A percentile compares a stretch with the other conserved stretches of the same genome.
Evolutionary conservation across 2,888 invertebrate genomes (phyloP).

Genomic region (Cosmia pyralina): DNA sequence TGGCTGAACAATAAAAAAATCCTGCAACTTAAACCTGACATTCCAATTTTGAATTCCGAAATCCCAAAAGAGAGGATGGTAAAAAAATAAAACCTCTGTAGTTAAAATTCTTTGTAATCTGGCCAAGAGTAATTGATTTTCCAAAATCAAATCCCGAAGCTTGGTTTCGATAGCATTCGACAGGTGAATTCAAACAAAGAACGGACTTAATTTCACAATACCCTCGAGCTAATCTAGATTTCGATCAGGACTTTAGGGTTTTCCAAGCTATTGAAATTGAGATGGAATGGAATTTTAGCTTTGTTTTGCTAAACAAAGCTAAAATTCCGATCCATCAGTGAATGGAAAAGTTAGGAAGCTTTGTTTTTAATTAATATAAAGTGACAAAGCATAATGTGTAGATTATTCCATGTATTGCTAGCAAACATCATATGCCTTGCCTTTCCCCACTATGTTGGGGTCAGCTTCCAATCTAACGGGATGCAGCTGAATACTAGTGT

Average conservation of each 20-base stretch:
- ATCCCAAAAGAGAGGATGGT: conserved; percentile 14
- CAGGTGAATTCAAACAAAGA: conserved; percentile 64
- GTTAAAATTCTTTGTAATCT: conserved; percentile 41
- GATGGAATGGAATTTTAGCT: conserved; percentile 20
- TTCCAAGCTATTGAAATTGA: conserved; percentile 33
- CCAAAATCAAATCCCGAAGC: conserved; percentile 51
- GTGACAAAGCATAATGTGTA: conserved; percentile 2
- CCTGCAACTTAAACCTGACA: conserved; percentile 24
- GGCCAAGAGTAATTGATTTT: conserved; percentile 47
- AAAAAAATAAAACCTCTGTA: conserved; percentile 29
- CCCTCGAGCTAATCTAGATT: conserved; percentile 64
- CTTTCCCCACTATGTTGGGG: too few relatives aligned
- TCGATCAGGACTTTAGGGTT: conserved; percentile 45
- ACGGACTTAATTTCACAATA: conserved; percentile 62
- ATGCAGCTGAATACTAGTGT: too few relatives aligned
- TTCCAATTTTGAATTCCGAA: conserved; percentile 41
- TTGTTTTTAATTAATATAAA: conserved; percentile 31
- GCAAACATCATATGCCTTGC: too few relatives aligned
- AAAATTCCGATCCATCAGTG: neutral
- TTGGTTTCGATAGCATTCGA: conserved; percentile 39
- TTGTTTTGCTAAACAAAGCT: conserved; percentile 12
- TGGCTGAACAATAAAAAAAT: conserved; percentile 47
- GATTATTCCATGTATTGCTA: neutral
- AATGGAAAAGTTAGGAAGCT: conserved; percentile 7
- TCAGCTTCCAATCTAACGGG: too few relatives aligned